Evolutionary conservation across 2,797 vertebrate species (phyloP).

Genomic region (Moxostoma hubbsi): DNA sequence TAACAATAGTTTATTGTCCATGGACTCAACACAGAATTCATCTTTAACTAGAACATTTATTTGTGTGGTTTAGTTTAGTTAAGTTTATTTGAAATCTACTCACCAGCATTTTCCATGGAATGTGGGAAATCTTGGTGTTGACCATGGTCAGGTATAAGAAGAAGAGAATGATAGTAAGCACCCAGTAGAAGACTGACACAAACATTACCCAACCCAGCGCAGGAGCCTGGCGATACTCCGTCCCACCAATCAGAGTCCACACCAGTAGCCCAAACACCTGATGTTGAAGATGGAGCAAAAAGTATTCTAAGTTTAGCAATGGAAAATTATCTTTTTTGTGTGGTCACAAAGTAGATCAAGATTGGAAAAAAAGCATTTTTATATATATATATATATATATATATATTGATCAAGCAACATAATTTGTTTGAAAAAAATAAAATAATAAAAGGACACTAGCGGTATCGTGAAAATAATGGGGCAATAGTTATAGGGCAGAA

Average conservation of each 20-base stretch:
- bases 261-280: constrained; percentile 89
- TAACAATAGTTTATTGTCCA: neutral
- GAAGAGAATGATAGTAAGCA: constrained; percentile 86
- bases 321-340: too few species aligned
- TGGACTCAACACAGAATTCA: neutral
- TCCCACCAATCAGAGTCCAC: constrained; percentile 90
- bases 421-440: too few species aligned
- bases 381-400: too few species aligned
- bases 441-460: too few species aligned
- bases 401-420: too few species aligned
- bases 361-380: too few species aligned
- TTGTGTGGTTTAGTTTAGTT: neutral
- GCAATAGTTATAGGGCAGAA: too few species aligned
- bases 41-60: neutral
- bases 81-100: constrained; percentile 2
- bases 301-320: too few species aligned
- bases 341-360: too few species aligned
- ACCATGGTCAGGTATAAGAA: constrained; percentile 86
- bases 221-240: constrained; percentile 84
- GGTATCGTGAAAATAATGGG: too few species aligned
- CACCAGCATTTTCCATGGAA: constrained; percentile 89
- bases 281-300: constrained; percentile 34
- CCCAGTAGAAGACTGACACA: constrained; percentile 87
- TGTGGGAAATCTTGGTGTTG: constrained; percentile 82
- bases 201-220: constrained; percentile 92